Evolutionary conservation across 2,888 invertebrate genomes (phyloP), one percentile per base, ranked within the genome.

Genomic region (Sericinus montela): DNA sequence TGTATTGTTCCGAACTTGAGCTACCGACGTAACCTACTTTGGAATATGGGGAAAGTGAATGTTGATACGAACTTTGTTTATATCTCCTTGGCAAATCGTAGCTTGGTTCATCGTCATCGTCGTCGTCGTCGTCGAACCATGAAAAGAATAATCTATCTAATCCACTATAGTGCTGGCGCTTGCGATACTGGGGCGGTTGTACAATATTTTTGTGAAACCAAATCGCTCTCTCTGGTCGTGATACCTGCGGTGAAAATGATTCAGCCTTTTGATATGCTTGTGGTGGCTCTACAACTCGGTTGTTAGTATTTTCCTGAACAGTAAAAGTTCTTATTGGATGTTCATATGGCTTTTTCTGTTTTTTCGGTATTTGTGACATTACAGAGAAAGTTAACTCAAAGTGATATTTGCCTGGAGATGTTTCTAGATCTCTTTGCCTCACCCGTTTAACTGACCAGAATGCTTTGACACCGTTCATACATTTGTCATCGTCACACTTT

Each of bases 371-470:
- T 45, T 91, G 91, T 6, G 87, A 82, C 36, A 73, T 73, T 1
- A 94, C 90, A 3, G 91, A 92, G 63, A 93, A 93, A 63, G 93
- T 93, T 54, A 93, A 75, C 72, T 94, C 94, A 63, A 92, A 93
- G 57, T 85, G 80, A 56, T 87, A 83, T 58, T 86, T 90, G 3
- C 83, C 88, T 0, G 73, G 80, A 30, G 75, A 58, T 1, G 65
- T 84, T 76, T 67, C 88, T 0, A 73, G 69, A 59, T 92, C 91
- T 48, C 91, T 86, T 69, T 94, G 94, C 35, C 93, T 79, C 44
- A 93, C 90, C 44, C 93, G 89, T 72, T 92, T 93, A 3, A 94
- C 92, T 0, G 91, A 91, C 94, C 94, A 94, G 48, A 92, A 70
- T 0, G 93, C 93, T 62, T 91, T 83, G 3, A 92, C 83, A 29